These are phyloP conservation scores for Phengaris arion DNA, from an alignment of 2,888 invertebrate genomes.

Conservation along the genomic window DNA sequence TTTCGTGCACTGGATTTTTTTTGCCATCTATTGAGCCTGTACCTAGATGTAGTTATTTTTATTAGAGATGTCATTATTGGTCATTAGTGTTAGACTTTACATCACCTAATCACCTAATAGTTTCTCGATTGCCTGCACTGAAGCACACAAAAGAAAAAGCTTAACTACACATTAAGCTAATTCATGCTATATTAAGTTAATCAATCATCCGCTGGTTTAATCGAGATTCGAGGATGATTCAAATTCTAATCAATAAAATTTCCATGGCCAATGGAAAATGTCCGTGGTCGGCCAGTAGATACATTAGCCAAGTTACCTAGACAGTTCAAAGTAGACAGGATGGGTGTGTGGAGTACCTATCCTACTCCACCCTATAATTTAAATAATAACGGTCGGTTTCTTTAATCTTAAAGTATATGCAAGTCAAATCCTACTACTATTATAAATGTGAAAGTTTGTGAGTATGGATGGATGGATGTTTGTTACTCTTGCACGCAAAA, in stretches of 20 bases:
- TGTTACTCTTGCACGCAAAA: no score
- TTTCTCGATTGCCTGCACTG: neutral
- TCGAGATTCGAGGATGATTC: neutral
- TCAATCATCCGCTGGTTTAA: slow-evolving; percentile 17
- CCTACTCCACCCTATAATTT: no score
- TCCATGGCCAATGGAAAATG: neutral
- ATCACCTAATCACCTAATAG: neutral
- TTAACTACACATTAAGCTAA: slow-evolving; percentile 4
- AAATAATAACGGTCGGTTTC: no score
- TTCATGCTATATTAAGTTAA: neutral
- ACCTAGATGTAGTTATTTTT: no score
- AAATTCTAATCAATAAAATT: slow-evolving; percentile 17
- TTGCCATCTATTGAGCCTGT: no score
- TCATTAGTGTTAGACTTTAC: neutral
- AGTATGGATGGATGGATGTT: no score
- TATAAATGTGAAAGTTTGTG: no score
- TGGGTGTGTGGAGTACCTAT: neutral
- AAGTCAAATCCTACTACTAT: no score
- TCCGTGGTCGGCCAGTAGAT: neutral
- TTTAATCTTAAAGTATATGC: no score
- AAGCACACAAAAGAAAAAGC: neutral
- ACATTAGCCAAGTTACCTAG: neutral
- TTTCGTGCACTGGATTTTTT: no score
- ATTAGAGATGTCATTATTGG: neutral
- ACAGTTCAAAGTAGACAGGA: neutral